Base-by-base conservation (phyloP, 2,797 vertebrate species). In the Sciurus carolinensis region DNA sequence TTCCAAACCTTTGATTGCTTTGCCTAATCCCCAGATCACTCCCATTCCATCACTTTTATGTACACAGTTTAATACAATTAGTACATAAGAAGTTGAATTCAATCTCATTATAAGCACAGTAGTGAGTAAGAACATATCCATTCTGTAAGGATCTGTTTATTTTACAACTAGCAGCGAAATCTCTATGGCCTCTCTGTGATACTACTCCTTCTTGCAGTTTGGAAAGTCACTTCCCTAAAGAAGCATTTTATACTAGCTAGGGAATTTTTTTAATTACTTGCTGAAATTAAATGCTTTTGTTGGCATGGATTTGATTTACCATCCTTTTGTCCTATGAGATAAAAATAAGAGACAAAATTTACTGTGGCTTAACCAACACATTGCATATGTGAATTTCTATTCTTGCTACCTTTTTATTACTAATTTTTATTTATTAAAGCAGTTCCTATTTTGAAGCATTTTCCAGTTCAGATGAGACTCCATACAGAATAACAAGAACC, bases 221-320 rank as follows among this genome's bases (percentile, higher is more conserved):
- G 59, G 94, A 97, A 96, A 83, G 85, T 79, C 96, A 81, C 66
- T 47, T 50, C 69, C 89, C 92, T 0, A 30, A 96, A 85, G 94
- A 97, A 73, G 0, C 62, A 76, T 95, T 97, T 97, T 11, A 82
- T 22, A 91, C 0, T 30, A 91, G 20, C 96, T 90, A n/a, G 90
- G 36, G 62, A 93, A 30, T 88, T 62, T 64, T 96, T 96, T 94
- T 77, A 97, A 97, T 97, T 97, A 67, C 62, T 95, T 95, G 33
- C 14, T 84, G 47, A 97, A 98, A 96, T 93, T 93, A 97, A 97
- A 86, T 90, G 62, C 80, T 96, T 96, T 94, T 2, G 33, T 92
- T 95, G 88, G 15, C 71, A 59, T 79, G 66, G 42, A 75, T 87
- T 95, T 97, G 95, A 93, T 96, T 95, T 97, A 84, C 64, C 67